Evolutionary conservation across 92 coral and sea anemone species (phyloP).

Genomic region (Zoanthus gigantus): DNA sequence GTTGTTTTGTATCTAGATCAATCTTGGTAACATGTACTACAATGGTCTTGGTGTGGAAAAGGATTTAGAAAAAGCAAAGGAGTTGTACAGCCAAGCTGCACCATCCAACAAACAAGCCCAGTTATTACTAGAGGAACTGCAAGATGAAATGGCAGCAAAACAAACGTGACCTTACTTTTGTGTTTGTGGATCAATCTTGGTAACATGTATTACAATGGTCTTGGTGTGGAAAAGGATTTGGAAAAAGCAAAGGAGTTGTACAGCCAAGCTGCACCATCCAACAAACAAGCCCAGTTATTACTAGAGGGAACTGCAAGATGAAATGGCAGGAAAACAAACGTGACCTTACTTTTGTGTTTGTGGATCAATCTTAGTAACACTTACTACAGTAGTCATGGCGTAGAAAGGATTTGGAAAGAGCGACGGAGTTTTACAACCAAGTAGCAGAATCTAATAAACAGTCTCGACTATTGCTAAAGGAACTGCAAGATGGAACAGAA

Average conservation of each 20-base stretch:
- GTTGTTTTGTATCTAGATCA: conserved; percentile 71
- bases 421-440: conserved; percentile 77
- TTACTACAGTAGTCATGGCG: conserved; percentile 97
- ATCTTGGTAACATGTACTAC: conserved; percentile 97
- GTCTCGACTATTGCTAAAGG: conserved; percentile 86
- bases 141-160: conserved; percentile 63
- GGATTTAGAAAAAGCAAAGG: conserved; percentile 82
- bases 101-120: conserved; percentile 82
- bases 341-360: conserved; percentile 18
- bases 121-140: conserved; percentile 88
- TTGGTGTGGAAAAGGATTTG: conserved; percentile 94
- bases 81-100: conserved; percentile 85
- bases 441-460: conserved; percentile 84
- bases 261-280: conserved; percentile 82
- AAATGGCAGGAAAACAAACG: conserved; percentile 33
- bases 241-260: conserved; percentile 81
- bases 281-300: conserved; percentile 82
- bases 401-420: conserved; percentile 86
- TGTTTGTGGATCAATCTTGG: conserved; percentile 84
- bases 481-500: conserved; percentile 77
- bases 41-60: conserved; percentile 96
- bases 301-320: conserved; percentile 89
- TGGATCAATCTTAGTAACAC: conserved; percentile 94
- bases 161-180: conserved; percentile 5
- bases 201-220: conserved; percentile 96